Base-by-base conservation (phyloP, 1,140 invertebrate genomes). In the Bombus polaris region DNA sequence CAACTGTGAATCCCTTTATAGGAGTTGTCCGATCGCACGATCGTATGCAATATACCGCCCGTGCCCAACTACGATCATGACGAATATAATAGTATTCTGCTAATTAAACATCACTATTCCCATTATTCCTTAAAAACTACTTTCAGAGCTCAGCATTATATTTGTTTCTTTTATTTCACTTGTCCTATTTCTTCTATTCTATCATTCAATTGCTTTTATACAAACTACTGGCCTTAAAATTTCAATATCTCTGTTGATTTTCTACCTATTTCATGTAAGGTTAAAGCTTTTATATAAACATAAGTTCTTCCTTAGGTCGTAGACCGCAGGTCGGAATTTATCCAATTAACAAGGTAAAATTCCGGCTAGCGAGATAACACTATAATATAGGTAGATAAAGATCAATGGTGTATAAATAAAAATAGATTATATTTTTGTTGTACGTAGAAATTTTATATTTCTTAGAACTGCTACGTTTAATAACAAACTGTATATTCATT, bases 401-500 rank as follows among this genome's bases (percentile, higher is more conserved):
- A 25, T 53, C 47, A 53, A 53, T 53, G 9, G 32, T 59, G 25
- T 39, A 74, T 35, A 32, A 85, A 76, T 57, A 77, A 89, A 68
- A 84, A 65, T 65, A 74, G 18, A 57, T 76, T 39, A n/a, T 57
- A 57, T 10, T 88, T 88, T 87, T 88, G 65, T 82, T 87, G 70
- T 89, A 91, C 66, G 85, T 92, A 91, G 86, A 92, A 91, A 90
- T 92, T 90, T 90, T 89, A 87, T 91, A 90, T 90, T 91, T 89
- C 77, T 74, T 82, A 83, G 86, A 86, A 81, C 57, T 81, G 57
- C 84, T 92, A 91, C 53, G 76, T 83, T 89, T 92, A 92, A 92
- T 84, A 92, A 92, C 82, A 92, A 75, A 91, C 80, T 25, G 32
- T 87, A 88, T 92, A 83, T 88, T 73, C 65, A 85, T 74, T 83